Conservation (phyloP, 1,140 invertebrate species). For the Nymphalis io region DNA sequence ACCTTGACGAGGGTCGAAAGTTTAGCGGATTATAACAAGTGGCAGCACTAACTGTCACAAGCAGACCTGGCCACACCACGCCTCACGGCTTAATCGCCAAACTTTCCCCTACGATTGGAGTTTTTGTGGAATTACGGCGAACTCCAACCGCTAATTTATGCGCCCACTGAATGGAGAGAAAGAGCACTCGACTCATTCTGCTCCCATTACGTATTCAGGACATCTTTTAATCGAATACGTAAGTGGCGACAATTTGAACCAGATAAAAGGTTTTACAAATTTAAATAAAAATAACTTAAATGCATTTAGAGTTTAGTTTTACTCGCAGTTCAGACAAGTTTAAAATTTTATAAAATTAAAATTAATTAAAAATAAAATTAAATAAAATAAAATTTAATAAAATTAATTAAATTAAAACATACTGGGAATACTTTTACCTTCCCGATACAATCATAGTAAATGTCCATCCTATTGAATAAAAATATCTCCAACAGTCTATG, state of each 20-base stretch:
- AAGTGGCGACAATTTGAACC: constrained; percentile 23
- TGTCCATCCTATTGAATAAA: too few species aligned
- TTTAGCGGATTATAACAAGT: constrained; percentile 78
- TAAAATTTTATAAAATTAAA: too few species aligned
- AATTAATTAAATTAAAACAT: too few species aligned
- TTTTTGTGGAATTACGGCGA: constrained; percentile 73
- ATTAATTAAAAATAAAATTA: too few species aligned
- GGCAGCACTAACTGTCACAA: constrained; percentile 76
- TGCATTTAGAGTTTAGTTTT: neutral
- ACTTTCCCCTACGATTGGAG: constrained; percentile 76
- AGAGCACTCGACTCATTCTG: constrained; percentile 59
- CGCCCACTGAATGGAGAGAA: constrained; percentile 63
- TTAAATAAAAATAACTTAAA: constrained; percentile 1
- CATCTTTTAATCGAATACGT: constrained; percentile 66
- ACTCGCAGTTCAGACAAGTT: too few species aligned
- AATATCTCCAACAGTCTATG: too few species aligned
- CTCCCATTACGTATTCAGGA: constrained; percentile 73
- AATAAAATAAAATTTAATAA: too few species aligned
- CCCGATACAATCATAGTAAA: too few species aligned
- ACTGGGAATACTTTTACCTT: too few species aligned
- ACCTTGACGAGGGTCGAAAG: constrained; percentile 77
- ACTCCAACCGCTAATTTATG: constrained; percentile 73
- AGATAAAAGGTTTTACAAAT: constrained; percentile 20
- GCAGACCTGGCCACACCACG: constrained; percentile 73
- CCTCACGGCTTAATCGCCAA: constrained; percentile 77